A percentile compares a stretch with the other conserved stretches of the same genome.
phyloP scores from a whole-genome alignment of 2,113 vertebrate species.

The Erinaceus europaeus region DNA sequence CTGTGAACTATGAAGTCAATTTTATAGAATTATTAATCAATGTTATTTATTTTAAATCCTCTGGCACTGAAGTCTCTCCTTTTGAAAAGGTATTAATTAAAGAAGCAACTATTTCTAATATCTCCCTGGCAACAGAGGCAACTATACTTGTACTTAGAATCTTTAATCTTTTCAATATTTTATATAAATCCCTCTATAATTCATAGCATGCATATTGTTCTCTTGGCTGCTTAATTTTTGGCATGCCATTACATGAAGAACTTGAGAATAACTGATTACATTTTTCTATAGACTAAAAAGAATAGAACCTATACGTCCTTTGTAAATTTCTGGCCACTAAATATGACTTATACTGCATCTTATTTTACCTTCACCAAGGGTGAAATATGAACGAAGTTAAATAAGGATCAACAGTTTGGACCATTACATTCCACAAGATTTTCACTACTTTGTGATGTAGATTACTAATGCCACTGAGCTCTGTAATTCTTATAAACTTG shows the following conservation, averaged over 20 bases:
- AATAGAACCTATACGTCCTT: neutral
- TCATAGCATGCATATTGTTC: neutral
- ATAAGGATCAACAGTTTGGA: neutral
- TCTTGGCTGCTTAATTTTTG: neutral
- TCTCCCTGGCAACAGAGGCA: neutral
- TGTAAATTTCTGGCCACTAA: neutral
- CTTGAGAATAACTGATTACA: neutral
- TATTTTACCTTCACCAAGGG: neutral
- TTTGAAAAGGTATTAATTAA: neutral
- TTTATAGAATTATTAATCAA: no score
- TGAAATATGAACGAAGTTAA: constrained; percentile 1
- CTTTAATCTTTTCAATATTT: neutral
- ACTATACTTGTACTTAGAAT: neutral
- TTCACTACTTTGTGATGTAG: neutral
- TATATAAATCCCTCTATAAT: neutral
- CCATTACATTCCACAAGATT: neutral
- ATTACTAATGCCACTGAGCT: neutral
- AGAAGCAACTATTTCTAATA: neutral
- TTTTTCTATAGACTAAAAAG: neutral
- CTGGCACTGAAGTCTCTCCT: neutral
- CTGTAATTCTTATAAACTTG: constrained; percentile 34
- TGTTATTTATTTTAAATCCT: no score
- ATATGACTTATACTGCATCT: neutral
- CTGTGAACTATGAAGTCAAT: no score
- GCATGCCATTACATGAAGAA: neutral